These are phyloP conservation scores for Haplochromis burtoni DNA, from an alignment of 2,113 vertebrate genomes.

Conservation along the genomic window DNA sequence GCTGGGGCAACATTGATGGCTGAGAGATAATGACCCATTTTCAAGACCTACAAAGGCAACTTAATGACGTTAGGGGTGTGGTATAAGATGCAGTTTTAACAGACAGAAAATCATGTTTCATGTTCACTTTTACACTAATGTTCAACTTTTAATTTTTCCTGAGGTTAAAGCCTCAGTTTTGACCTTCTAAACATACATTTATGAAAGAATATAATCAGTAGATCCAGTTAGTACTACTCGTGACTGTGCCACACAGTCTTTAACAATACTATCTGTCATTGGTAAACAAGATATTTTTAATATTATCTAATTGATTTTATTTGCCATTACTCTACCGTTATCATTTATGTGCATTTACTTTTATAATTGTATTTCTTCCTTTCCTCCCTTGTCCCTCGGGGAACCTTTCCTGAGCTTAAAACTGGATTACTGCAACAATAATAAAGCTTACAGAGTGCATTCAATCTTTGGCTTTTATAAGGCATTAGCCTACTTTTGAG, in stretches of 20 bases:
- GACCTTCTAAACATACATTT: not conserved
- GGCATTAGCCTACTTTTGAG: not conserved
- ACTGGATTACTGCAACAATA: not conserved
- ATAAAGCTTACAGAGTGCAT: not conserved
- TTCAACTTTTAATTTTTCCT: not conserved
- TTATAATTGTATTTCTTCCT: not conserved
- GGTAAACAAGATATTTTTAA: not conserved
- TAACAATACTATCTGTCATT: not conserved
- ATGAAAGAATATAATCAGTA: not conserved
- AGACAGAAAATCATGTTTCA: not conserved
- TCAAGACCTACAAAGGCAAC: not conserved
- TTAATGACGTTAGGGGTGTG: not conserved
- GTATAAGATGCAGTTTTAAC: not conserved
- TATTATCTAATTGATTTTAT: not conserved
- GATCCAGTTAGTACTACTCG: not conserved
- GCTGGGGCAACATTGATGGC: not conserved
- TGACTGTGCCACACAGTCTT: not conserved
- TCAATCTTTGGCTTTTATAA: not conserved
- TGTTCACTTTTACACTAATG: not conserved
- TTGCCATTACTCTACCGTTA: not conserved
- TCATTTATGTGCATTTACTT: not conserved
- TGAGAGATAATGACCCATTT: not conserved
- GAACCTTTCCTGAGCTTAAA: not conserved
- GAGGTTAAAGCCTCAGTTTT: not conserved
- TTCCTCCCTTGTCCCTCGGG: not conserved